Evolutionary conservation across 2,797 vertebrate species (phyloP), one percentile per base, ranked within the genome.

Genomic region (Todus mexicanus): DNA sequence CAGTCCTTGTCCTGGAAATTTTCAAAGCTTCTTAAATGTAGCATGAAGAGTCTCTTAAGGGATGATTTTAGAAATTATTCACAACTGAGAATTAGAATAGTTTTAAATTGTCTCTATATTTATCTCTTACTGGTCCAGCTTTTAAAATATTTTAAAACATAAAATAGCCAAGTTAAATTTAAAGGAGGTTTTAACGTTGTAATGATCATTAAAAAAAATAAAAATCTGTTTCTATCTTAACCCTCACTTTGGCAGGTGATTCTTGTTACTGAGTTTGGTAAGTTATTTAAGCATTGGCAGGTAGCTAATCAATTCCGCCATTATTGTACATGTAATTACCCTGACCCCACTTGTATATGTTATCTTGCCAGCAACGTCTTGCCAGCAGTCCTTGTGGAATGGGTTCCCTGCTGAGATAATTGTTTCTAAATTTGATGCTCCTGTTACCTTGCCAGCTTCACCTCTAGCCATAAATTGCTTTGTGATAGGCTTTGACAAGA

Each of bases 391-490:
- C 48, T 40, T 35, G 42, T 60, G 86, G 56, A 90, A 72, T 79
- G 51, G 25, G 26, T 56, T 95, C 71, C 86, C 84, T 79, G 29
- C 51, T 35, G 66, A 65, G 74, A 60, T 84, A 84, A 89, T 82
- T 92, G 73, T 37, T 59, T 88, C 54, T 65, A 70, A 92, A 91
- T 89, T 51, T 79, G 86, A 76, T 94, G 71, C 18, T 88, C 18
- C 43, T 19, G 4, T 87, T 95, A 35, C 56, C 38, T 70, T 79
- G 74, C 80, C 80, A 87, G 19, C 53, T 76, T 90, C 19, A 87
- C 60, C 35, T 90, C 45, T 68, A 74, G 60, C 20, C 9, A 26
- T 65, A 80, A 92, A 87, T 51, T 64, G 72, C 65, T 73, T 90
- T 80, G 75, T 71, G 64, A 64, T 48, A 53, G 56, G 20, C 60